Conservation (phyloP, 2,797 vertebrate genomes). For the Otus scops region DNA sequence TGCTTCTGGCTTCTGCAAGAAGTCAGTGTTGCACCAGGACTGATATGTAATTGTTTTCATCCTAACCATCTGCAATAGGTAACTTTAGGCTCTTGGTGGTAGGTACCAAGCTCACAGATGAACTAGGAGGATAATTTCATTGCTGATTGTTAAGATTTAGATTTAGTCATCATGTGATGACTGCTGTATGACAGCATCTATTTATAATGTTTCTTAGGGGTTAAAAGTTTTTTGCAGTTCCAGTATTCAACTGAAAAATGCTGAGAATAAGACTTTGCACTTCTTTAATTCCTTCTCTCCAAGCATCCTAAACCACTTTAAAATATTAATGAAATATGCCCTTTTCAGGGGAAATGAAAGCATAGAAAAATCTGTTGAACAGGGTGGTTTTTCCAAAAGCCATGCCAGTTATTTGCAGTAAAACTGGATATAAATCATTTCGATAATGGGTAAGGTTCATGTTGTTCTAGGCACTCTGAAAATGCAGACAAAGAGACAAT, state of each 20-base stretch:
- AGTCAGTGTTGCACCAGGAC: background rate
- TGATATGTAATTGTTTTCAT: background rate
- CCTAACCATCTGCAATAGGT: background rate
- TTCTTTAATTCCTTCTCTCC: background rate
- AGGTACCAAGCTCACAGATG: background rate
- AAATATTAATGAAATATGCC: background rate
- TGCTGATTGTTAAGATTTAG: background rate
- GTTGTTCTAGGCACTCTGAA: background rate
- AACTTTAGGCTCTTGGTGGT: background rate
- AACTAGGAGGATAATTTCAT: background rate
- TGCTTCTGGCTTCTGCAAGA: background rate
- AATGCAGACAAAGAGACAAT: background rate
- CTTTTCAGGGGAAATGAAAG: background rate
- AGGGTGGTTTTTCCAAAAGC: background rate
- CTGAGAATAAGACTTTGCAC: background rate
- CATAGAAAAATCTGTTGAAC: background rate
- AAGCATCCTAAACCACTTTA: background rate
- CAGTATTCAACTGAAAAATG: background rate
- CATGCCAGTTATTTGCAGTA: background rate
- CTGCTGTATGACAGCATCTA: background rate
- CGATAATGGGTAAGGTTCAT: background rate
- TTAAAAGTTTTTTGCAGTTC: background rate
- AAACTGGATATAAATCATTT: background rate
- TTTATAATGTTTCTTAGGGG: background rate
- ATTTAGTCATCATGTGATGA: background rate